These are phyloP conservation scores for Channallabes apus DNA, from an alignment of 2,797 vertebrate genomes.

Conservation along the genomic window DNA sequence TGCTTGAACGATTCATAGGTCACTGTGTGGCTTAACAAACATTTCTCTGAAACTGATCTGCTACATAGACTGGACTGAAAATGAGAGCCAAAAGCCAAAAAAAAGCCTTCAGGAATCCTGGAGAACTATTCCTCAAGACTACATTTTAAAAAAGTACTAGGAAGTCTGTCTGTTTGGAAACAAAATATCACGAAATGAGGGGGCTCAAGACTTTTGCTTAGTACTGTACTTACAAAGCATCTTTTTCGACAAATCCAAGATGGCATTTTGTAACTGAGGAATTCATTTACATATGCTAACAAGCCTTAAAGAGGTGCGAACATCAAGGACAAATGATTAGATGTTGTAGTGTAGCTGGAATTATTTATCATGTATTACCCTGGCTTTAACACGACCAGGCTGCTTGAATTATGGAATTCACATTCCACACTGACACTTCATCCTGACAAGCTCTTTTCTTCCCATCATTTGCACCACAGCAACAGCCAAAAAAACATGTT, in stretches of 20 bases:
- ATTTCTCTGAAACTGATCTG: too few species aligned
- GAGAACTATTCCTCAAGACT: too few species aligned
- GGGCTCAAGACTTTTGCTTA: too few species aligned
- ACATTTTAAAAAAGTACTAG: too few species aligned
- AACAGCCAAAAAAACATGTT: not conserved
- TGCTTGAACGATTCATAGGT: too few species aligned
- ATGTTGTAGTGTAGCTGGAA: not conserved
- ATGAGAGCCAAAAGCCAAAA: too few species aligned
- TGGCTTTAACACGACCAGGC: not conserved
- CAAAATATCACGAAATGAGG: too few species aligned
- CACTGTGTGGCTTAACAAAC: too few species aligned
- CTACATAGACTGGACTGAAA: too few species aligned
- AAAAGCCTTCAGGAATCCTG: too few species aligned
- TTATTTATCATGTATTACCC: not conserved
- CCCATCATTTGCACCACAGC: not conserved
- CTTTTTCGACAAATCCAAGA: not conserved
- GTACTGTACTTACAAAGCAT: not conserved
- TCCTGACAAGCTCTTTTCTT: not conserved
- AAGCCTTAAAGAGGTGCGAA: not conserved
- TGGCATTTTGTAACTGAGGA: not conserved
- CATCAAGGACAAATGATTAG: not conserved
- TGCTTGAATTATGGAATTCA: not conserved
- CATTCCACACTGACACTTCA: not conserved
- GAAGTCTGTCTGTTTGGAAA: too few species aligned
- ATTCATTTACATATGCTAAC: conserved; percentile 12